Conservation (phyloP, 2,888 invertebrate species). For the Nymphalis urticae region DNA sequence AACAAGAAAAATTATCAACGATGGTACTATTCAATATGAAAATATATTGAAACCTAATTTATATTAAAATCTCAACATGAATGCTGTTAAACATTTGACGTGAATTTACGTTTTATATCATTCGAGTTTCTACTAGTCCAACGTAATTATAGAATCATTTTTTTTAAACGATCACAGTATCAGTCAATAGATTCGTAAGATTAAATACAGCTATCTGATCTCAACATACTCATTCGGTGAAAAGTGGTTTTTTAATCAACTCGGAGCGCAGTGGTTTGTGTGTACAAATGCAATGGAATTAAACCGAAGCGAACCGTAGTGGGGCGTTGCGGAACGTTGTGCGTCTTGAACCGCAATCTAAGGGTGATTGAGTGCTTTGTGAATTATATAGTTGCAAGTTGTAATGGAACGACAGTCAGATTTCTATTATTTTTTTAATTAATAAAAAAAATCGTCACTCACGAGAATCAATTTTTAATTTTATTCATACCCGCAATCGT, state of each 20-base stretch:
- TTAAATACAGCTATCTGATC: slow-evolving; percentile 22
- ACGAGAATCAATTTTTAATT: background rate
- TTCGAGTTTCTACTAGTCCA: background rate
- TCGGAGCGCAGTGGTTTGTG: slow-evolving; percentile 26
- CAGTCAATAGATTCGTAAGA: slow-evolving; percentile 7
- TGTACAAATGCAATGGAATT: slow-evolving; percentile 33
- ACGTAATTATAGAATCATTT: background rate
- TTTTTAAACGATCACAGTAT: background rate
- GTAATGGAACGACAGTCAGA: background rate
- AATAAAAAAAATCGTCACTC: no score
- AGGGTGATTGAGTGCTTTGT: slow-evolving; percentile 13
- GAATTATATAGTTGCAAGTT: slow-evolving; percentile 3
- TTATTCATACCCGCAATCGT: background rate
- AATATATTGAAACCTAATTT: background rate
- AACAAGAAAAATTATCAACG: no score
- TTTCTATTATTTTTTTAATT: background rate
- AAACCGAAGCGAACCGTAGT: slow-evolving; percentile 17
- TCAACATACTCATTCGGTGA: slow-evolving; percentile 17
- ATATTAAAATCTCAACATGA: background rate
- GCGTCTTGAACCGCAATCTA: slow-evolving; percentile 13
- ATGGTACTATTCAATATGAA: no score
- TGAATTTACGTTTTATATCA: background rate
- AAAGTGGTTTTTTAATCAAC: slow-evolving; percentile 34
- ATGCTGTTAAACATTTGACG: background rate
- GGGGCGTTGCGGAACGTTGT: slow-evolving; percentile 10